Evolutionary conservation across 2,113 vertebrate species (phyloP), one percentile per base, ranked within the genome.

Genomic region (Gadus macrocephalus): DNA sequence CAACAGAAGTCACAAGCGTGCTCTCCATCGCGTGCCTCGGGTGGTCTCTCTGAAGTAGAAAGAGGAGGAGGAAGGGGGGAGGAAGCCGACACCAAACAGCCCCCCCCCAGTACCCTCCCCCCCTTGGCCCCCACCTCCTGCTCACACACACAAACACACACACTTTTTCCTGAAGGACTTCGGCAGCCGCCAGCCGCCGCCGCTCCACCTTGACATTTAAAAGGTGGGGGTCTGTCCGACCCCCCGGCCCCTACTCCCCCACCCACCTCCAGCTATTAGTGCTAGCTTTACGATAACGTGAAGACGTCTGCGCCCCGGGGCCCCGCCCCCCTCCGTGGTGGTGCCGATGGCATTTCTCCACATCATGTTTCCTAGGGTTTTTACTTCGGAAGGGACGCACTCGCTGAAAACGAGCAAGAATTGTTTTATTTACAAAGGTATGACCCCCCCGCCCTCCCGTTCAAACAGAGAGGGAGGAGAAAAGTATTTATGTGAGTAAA

Each of bases 21-120:
- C 75, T 84, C 75, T 84, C 31, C 31, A 5, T 82, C 72, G 76
- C 73, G 79, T 85, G 85, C 86, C 87, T 89, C 79, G 70, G 78
- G 88, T 86, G 87, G 83, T 84, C 83, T 85, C 78, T 89, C 83
- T 81, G 79, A 89, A 82, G 83, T 88, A 56, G 38, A 78, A 78
- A 35, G 31, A 7, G 31, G 31, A 35, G 31, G 31, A 35, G 31
- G 31, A 35, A 4, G 31, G 6, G 31, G 6, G 31, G 31, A 35
- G 81, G 81, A 86, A 78, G 78, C 69, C 65, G 14, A n/a, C 66
- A 71, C 78, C 63, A 15, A 69, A 64, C 4, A 22, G 15, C 62
- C 38, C 49, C 58, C 35, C 55, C 20, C 25, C 31, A 42, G 53
- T 20, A 20, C 20, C 20, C 20, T 20, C 20, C 42, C 16, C 58